Evolutionary conservation across 2,113 vertebrate genomes (phyloP), one percentile per base, ranked within the genome.

Genomic region (Chloropsis hardwickii): DNA sequence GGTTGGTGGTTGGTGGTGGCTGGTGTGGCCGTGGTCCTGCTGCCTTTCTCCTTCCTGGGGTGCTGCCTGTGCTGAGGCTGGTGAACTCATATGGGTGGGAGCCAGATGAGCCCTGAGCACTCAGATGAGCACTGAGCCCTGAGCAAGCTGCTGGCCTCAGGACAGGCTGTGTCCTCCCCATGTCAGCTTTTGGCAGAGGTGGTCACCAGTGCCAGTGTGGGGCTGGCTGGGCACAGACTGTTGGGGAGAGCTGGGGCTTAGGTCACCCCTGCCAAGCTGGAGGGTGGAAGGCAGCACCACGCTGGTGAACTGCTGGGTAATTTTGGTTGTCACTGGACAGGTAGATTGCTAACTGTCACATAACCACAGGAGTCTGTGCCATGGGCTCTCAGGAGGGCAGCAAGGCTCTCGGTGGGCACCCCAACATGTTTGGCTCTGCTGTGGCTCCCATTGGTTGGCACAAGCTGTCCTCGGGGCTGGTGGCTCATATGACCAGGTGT

Each of bases 121-220:
- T 37, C 37, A 37, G 37, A 37, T 37, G 37, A 37, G 37, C 37
- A 37, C 14, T 28, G 73, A 25, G 23, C 8, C 0, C 54, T 33
- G 85, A 7, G 58, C 12, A 8, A 14, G 37, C 35, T 54, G 53
- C 77, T 37, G 54, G 24, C 40, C 78, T 33, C 54, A 64, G 67
- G 48, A 23, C 67, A 47, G 18, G 64, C 69, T 21, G 44, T 33
- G 14, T 45, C 64, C 16, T 57, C 31, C 42, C 28, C 1, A 0
- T 0, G 1, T n/a, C 1, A 0, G 11, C 77, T 64, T 28, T 2
- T 2, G 56, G 58, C 64, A 70, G 28, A 10, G 42, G 25, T 24
- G 15, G 17, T n/a, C 19, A 13, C 62, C 44, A 29, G 56, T 51
- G 39, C 39, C 57, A 24, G 33, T 0, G 0, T 37, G 39, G 42